Base-by-base conservation (phyloP, 37 sponge, comb jelly and placozoan genomes). In the Bolinopsis microptera region DNA sequence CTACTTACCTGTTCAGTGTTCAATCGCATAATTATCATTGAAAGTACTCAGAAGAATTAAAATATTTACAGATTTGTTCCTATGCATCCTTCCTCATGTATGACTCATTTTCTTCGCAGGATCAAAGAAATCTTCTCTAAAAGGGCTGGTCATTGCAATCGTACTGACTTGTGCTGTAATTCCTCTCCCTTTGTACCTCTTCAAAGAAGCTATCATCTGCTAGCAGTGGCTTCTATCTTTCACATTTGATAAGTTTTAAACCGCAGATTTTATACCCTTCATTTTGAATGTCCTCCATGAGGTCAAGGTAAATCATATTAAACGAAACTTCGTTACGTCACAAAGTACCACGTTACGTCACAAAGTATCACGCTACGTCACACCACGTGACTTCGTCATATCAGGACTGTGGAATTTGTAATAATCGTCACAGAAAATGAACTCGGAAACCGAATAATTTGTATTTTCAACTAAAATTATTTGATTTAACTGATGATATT, bases 151-250 rank as follows among this genome's bases (percentile, higher is more conserved):
- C 5, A 77, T 77, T 5, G 80, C 80, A 22, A 36, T 77, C 16
- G 80, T 77, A 0, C 32, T 77, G 80, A 77, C 80, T 1, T 77
- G 80, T 77, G 80, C 80, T 77, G 80, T 77, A 16, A 77, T 77
- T 33, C 80, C 80, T 21, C 80, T 77, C 27, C 80, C 80, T 35
- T 36, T 77, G 1, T 77, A 77, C 37, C 80, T 77, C 35, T 77
- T 77, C 80, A 77, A 77, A 77, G 80, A 77, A 35, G 80, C 80
- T 35, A 77, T 77, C 35, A 77, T 77, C 80, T 77, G 80, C 37
- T 77, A 48, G 61, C 61, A 48, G 61, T 18, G 9, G 61, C 5
- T 48, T 48, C 61, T 13, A 13, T 48, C 61, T 48, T 48, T 5
- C 61, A 5, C 61, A 13, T 5, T 18, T 18, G 61, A 48, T 48